phyloP scores from a whole-genome alignment of 2,888 invertebrate genomes.

The Diarsia mendica region DNA sequence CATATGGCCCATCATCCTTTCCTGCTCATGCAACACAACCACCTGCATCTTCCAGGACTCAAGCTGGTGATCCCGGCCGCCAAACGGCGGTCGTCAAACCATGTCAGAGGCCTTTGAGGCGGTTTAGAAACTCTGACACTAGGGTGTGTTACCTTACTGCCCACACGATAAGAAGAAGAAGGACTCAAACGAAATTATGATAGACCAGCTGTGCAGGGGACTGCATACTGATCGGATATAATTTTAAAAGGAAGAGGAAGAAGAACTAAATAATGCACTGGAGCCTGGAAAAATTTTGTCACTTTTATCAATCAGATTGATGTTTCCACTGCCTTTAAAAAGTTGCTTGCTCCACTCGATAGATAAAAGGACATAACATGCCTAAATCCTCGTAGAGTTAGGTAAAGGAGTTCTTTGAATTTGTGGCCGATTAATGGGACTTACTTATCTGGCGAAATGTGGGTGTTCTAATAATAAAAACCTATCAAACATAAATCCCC shows the following conservation, averaged over 20 bases:
- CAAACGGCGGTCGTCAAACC: too few species aligned
- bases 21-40: not conserved
- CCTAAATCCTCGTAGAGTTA: too few species aligned
- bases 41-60: not conserved
- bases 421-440: too few species aligned
- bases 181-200: not conserved
- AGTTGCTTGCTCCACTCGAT: slow-evolving; percentile 22
- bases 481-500: too few species aligned
- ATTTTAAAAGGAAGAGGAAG: not conserved
- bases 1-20: not conserved
- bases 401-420: too few species aligned
- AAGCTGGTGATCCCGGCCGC: too few species aligned
- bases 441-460: too few species aligned
- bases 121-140: too few species aligned
- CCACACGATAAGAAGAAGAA: too few species aligned
- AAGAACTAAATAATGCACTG: not conserved
- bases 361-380: slow-evolving; percentile 32
- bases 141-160: too few species aligned
- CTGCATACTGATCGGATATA: not conserved
- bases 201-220: not conserved
- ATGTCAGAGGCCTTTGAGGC: too few species aligned
- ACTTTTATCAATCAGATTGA: slow-evolving; percentile 3
- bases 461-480: too few species aligned
- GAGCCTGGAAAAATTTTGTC: not conserved
- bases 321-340: not conserved